A percentile compares a stretch with the other conserved stretches of the same genome.
Evolutionary conservation across 1,140 invertebrate species (phyloP).

Genomic region (Papilio glaucus): DNA sequence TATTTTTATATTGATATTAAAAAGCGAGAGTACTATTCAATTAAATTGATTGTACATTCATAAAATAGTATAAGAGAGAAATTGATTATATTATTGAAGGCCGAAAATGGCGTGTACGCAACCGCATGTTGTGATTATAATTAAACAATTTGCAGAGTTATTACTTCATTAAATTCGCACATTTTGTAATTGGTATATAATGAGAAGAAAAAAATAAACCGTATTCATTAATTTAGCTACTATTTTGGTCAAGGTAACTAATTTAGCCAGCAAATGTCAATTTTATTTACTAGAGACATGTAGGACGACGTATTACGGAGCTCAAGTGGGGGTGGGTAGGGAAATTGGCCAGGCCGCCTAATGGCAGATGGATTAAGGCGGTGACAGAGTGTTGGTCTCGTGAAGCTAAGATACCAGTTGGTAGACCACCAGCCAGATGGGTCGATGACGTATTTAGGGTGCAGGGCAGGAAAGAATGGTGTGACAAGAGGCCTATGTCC

Average conservation of each 20-base stretch:
- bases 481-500: too few relatives aligned
- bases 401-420: too few relatives aligned
- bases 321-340: too few relatives aligned
- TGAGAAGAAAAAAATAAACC: conserved; percentile 5
- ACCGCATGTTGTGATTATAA: conserved; percentile 10
- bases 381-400: too few relatives aligned
- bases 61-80: conserved; percentile 7
- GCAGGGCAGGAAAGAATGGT: too few relatives aligned
- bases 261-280: neutral
- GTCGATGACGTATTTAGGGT: too few relatives aligned
- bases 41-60: neutral
- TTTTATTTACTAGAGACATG: too few relatives aligned
- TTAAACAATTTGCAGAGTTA: neutral
- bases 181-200: conserved; percentile 19
- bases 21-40: neutral
- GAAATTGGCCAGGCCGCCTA: too few relatives aligned
- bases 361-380: too few relatives aligned
- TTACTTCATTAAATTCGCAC: conserved; percentile 32
- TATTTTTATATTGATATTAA: too few relatives aligned
- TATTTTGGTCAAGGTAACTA: conserved; percentile 8
- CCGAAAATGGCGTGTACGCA: neutral
- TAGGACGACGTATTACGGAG: too few relatives aligned
- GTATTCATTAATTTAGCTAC: conserved; percentile 1
- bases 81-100: conserved; percentile 16
- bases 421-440: too few relatives aligned